Conservation (phyloP, 2,888 invertebrate genomes). For the Agrilus mali region DNA sequence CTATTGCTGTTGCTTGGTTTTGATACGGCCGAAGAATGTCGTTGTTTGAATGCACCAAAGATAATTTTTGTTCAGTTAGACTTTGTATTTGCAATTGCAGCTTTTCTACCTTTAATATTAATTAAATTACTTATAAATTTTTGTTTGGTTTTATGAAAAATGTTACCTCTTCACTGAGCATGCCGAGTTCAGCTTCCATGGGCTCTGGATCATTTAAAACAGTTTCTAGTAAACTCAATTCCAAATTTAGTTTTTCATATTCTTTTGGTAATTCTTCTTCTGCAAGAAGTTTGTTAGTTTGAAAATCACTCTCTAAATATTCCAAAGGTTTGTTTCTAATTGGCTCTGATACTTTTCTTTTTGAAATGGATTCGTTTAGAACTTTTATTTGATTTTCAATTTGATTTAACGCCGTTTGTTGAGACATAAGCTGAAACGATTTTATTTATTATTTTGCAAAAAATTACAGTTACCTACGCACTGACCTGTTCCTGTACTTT, state of each 20-base stretch:
- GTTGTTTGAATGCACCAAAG: constrained; percentile 32
- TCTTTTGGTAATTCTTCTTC: constrained; percentile 65
- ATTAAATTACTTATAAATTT: too few species aligned
- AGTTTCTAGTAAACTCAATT: constrained; percentile 54
- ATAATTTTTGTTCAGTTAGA: constrained; percentile 15
- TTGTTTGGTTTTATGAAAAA: too few species aligned
- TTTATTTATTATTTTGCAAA: neutral
- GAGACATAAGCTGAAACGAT: constrained; percentile 37
- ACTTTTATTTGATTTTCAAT: constrained; percentile 23
- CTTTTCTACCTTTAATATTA: constrained; percentile 9
- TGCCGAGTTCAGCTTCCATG: constrained; percentile 12
- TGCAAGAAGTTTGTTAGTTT: constrained; percentile 30
- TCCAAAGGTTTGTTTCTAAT: constrained; percentile 43
- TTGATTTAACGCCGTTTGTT: constrained; percentile 38
- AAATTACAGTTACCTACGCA: too few species aligned
- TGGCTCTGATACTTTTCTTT: constrained; percentile 12
- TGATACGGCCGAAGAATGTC: constrained; percentile 74
- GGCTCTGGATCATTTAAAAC: constrained; percentile 51
- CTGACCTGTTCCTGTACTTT: constrained; percentile 16
- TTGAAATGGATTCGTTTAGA: constrained; percentile 11
- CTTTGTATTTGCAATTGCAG: constrained; percentile 12
- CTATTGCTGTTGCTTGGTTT: constrained; percentile 71
- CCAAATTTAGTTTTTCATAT: constrained; percentile 46
- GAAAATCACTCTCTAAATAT: constrained; percentile 50
- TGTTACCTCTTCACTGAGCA: constrained; percentile 5